Evolutionary conservation across 2,888 invertebrate species (phyloP).

Genomic region (Oxytorus armatus): DNA sequence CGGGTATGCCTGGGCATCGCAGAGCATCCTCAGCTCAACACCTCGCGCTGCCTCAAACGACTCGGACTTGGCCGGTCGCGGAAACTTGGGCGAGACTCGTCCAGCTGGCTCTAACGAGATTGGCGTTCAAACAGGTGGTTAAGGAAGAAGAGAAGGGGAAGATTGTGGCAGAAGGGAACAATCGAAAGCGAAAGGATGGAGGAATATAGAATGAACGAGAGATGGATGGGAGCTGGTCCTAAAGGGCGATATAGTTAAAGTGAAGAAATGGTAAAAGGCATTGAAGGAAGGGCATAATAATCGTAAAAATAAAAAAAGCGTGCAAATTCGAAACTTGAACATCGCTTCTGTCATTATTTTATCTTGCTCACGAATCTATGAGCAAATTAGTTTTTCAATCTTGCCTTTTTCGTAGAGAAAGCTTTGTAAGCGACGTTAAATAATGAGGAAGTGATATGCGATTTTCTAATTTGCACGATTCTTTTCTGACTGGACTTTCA

Average conservation of each 20-base stretch:
- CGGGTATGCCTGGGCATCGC: constrained; percentile 82
- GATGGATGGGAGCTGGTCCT: not conserved
- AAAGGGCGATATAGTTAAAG: not conserved
- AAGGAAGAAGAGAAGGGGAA: constrained; percentile 26
- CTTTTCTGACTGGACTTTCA: too few species aligned
- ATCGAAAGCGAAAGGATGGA: constrained; percentile 20
- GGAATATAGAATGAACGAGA: constrained; percentile 28
- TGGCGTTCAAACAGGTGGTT: constrained; percentile 63
- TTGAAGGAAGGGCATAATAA: not conserved
- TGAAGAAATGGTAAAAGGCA: not conserved
- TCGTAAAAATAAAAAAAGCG: not conserved
- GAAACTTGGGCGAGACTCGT: constrained; percentile 82
- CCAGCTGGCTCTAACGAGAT: constrained; percentile 82
- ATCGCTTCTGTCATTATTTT: too few species aligned
- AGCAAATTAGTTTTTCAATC: too few species aligned
- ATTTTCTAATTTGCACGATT: too few species aligned
- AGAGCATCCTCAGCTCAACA: constrained; percentile 81
- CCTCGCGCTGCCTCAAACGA: constrained; percentile 78
- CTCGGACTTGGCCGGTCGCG: constrained; percentile 85
- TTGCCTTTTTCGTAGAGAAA: too few species aligned
- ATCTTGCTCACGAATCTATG: too few species aligned
- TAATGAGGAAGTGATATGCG: too few species aligned
- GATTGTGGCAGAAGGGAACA: constrained; percentile 10
- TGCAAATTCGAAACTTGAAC: too few species aligned
- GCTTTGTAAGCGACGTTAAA: too few species aligned